Conservation (phyloP, 2,888 invertebrate species). For the Thalpophila matura region DNA sequence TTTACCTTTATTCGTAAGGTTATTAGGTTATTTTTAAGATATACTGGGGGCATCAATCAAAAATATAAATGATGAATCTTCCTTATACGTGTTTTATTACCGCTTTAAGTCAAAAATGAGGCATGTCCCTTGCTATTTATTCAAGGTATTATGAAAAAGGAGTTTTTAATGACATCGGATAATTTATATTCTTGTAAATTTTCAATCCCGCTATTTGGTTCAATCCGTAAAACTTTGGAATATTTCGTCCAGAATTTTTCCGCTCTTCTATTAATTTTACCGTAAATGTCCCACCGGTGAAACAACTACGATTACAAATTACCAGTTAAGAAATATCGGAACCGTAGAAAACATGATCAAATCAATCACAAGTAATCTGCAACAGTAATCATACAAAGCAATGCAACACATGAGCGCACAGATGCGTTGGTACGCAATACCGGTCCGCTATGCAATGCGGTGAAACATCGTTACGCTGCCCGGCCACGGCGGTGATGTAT, state of each 20-base stretch:
- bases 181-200: too few species aligned
- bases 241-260: background rate
- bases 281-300: background rate
- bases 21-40: background rate
- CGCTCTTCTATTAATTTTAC: background rate
- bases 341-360: background rate
- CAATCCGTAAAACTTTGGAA: too few species aligned
- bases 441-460: constrained; percentile 44
- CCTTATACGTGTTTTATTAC: too few species aligned
- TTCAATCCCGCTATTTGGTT: too few species aligned
- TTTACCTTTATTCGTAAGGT: background rate
- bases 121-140: too few species aligned
- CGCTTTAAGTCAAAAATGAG: too few species aligned
- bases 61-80: too few species aligned
- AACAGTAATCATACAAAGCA: constrained; percentile 9
- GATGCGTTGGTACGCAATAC: constrained; percentile 36
- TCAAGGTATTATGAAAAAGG: too few species aligned
- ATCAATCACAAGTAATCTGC: constrained; percentile 28
- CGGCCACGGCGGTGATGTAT: constrained; percentile 10
- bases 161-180: too few species aligned
- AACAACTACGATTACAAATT: background rate
- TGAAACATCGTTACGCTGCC: constrained; percentile 51
- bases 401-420: constrained; percentile 32
- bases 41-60: too few species aligned
- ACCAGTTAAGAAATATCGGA: background rate